Conservation (phyloP, 1,140 invertebrate species). For the Pentalonia nigronervosa region DNA sequence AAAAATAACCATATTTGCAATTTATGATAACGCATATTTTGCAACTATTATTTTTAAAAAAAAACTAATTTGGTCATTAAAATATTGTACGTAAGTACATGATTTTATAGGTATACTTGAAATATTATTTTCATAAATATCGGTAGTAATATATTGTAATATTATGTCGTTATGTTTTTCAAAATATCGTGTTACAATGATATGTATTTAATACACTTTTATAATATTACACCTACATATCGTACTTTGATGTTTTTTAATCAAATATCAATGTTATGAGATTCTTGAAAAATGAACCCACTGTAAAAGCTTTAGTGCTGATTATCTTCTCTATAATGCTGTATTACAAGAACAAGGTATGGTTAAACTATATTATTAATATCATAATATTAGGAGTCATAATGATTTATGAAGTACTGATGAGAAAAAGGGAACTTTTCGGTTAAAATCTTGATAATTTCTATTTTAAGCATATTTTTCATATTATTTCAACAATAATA, state of each 20-base stretch:
- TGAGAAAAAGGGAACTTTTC: not conserved
- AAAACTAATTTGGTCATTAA: not conserved
- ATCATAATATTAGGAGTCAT: not conserved
- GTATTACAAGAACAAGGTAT: not conserved
- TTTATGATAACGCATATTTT: not conserved
- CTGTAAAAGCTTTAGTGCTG: too few relatives aligned
- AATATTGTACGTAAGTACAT: not conserved
- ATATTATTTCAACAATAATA: too few relatives aligned
- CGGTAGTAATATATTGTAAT: not conserved
- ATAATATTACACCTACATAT: not conserved
- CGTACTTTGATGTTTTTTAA: not conserved
- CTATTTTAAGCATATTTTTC: not conserved
- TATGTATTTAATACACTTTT: not conserved
- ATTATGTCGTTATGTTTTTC: not conserved
- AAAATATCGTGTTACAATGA: not conserved
- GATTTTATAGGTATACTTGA: too few relatives aligned
- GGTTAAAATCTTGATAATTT: not conserved
- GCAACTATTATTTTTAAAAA: not conserved
- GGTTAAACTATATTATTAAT: not conserved
- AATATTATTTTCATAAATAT: not conserved
- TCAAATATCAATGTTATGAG: not conserved
- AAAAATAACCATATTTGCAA: conserved; percentile 30
- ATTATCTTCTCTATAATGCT: not conserved
- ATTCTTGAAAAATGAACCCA: not conserved
- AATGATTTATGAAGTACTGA: not conserved